Percentiles rank a stretch among this genome's conserved stretches.
These are phyloP conservation scores for Prostheceraeus crozeri DNA, from an alignment of 2,888 invertebrate genomes.

Conservation along the genomic window DNA sequence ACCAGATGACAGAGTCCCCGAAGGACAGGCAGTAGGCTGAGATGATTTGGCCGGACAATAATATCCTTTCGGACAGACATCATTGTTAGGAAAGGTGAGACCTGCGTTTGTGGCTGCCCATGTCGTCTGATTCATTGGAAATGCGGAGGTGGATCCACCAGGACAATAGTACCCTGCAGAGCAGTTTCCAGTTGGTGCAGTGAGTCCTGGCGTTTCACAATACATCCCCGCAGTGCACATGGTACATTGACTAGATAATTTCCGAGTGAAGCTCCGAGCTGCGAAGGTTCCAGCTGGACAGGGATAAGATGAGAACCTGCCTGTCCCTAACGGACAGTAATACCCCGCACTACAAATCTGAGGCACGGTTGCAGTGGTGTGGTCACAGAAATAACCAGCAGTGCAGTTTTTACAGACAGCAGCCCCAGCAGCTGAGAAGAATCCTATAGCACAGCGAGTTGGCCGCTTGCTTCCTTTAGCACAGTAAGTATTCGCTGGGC, in stretches of 20 bases:
- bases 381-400: conserved; percentile 50
- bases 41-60: conserved; percentile 50
- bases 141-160: conserved; percentile 44
- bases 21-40: conserved; percentile 49
- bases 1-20: too few species aligned
- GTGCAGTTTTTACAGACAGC: conserved; percentile 47
- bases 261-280: conserved; percentile 44
- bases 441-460: conserved; percentile 49
- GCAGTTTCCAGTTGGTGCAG: conserved; percentile 47
- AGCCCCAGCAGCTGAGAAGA: conserved; percentile 44
- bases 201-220: conserved; percentile 47
- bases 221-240: conserved; percentile 48
- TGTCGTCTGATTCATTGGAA: conserved; percentile 42
- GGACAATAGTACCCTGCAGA: conserved; percentile 50
- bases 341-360: conserved; percentile 52
- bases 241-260: conserved; percentile 45
- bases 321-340: conserved; percentile 51
- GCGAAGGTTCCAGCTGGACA: conserved; percentile 51
- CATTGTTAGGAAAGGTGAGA: too few species aligned
- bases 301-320: conserved; percentile 45
- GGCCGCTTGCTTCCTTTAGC: conserved; percentile 46
- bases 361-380: conserved; percentile 46
- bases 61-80: conserved; percentile 50
- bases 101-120: too few species aligned
- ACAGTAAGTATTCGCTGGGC: conserved; percentile 51